These are phyloP conservation scores for Heteromyza rotundicornis DNA, from an alignment of 2,888 invertebrate genomes.

Conservation along the genomic window DNA sequence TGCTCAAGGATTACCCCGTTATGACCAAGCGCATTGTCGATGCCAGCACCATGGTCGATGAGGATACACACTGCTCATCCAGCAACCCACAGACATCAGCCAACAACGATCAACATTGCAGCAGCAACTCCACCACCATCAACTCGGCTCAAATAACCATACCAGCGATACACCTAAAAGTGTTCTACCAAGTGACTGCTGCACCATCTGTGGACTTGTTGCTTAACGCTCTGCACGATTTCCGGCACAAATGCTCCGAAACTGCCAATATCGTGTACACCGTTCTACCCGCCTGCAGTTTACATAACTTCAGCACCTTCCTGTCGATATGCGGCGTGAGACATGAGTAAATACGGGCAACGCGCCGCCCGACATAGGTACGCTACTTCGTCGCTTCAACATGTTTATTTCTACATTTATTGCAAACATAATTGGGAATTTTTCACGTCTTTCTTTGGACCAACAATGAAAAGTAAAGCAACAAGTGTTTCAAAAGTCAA, in stretches of 20 bases:
- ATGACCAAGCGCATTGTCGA: slow-evolving; percentile 43
- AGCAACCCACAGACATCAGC: neutral
- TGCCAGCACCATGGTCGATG: neutral
- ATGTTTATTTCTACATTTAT: neutral
- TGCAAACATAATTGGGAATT: neutral
- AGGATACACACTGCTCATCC: neutral
- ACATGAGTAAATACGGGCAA: slow-evolving; percentile 66
- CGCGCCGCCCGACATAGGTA: neutral
- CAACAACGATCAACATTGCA: slow-evolving; percentile 25
- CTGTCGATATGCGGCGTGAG: slow-evolving; percentile 83
- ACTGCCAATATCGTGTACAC: slow-evolving; percentile 70
- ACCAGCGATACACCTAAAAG: slow-evolving; percentile 75
- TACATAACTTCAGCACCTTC: slow-evolving; percentile 82
- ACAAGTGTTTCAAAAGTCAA: neutral
- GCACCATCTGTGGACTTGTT: slow-evolving; percentile 64
- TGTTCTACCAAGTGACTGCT: slow-evolving; percentile 76
- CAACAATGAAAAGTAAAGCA: neutral
- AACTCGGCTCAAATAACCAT: slow-evolving; percentile 42
- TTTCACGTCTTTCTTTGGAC: neutral
- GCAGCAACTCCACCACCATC: slow-evolving; percentile 34
- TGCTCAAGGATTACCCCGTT: slow-evolving; percentile 64
- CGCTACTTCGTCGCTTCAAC: neutral
- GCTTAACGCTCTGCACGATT: slow-evolving; percentile 61
- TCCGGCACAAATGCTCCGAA: slow-evolving; percentile 64
- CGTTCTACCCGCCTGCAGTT: slow-evolving; percentile 78